Base-by-base conservation (phyloP, 2,888 invertebrate genomes). In the Ichneumoninae sp. region DNA sequence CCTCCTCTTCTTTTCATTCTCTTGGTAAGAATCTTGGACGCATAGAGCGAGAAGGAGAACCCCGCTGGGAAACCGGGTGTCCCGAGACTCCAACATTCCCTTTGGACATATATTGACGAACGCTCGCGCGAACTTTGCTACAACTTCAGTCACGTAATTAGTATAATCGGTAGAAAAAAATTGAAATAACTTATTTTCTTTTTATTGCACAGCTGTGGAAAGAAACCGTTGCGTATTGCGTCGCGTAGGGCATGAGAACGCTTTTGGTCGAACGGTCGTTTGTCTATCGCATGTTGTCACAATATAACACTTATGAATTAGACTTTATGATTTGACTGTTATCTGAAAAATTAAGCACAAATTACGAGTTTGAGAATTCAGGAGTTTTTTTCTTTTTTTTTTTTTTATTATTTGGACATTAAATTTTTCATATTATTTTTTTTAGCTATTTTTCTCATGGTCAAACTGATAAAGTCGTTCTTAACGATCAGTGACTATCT, bases 101-200 rank as follows among this genome's bases (percentile, higher is more conserved):
- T 13, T 13, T 33, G 5, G 22, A 33, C 76, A 54, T 54, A 40
- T 36, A 76, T 76, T 76, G 33, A 22, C 26, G 54, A 76, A 60
- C 44, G 36, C 40, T 36, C 36, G 54, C 30, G 40, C 40, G 66
- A 66, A 36, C 52, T 33, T n/a, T 36, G 26, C 52, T 16, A 19
- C 52, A 22, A 60, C 26, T 7, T 22, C 69, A 8, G 36, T 16
- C 69, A 66, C 57, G 66, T 82, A 87, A 89, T 89, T 88, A 88
- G 83, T 80, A 82, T 88, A 86, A 86, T 78, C 62, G 74, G 50
- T 7, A 30, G 30, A 83, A 80, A 83, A 80, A 85, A 85, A 47
- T 4, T 4, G 0, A 47, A 16, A 47, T 40, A 10, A 10, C 3
- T 40, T 10, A 3, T 40, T 40, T 10, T 40, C 0, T 40, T 10